Base-by-base conservation (phyloP, 2,113 vertebrate species). In the Hippocampus zosterae region DNA sequence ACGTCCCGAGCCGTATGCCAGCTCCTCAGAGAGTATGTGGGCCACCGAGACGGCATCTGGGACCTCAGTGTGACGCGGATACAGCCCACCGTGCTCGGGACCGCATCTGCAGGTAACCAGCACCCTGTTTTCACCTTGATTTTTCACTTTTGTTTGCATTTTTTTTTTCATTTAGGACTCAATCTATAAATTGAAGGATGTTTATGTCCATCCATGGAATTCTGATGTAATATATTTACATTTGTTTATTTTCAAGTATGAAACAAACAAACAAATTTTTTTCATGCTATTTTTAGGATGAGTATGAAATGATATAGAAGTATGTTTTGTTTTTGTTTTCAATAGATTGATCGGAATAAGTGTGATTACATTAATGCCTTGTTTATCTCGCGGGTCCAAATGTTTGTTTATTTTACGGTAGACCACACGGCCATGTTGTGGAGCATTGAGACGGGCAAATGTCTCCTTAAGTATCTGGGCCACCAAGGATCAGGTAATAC, bases 381-480 rank as follows among this genome's bases (percentile, higher is more conserved):
- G 29, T 33, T 33, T 33, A 33, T 33, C 29, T 3, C 29, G 29
- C 4, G 4, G 29, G 29, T 33, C 29, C 29, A 33, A 33, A 33
- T 33, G 2, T 25, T 25, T 25, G 5, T 25, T 27, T 57, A 7
- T 60, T 60, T 60, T 33, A 2, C 23, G 1, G 52, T 75, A 99
- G 97, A 99, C 89, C 97, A 99, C 87, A 95, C 93, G 44, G 96
- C 96, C 4, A 93, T 98, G 90, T 88, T 99, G 69, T 99, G 97
- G 97, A 98, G 97, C 88, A 99, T 99, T 63, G 97, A 99, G 89
- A 98, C 96, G 0, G 97, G 96, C 21, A 96, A 94, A 83, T 95
- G 95, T 85, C 94, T 98, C 74, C 91, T 95, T 46, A 98, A 95
- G 65, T 99, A 99, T 9, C 80, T 92, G 0, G 97, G 97, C 65